A percentile compares a stretch with the other conserved stretches of the same genome.
Conservation (phyloP, 1,140 invertebrate species). For the Papilio helenus region DNA sequence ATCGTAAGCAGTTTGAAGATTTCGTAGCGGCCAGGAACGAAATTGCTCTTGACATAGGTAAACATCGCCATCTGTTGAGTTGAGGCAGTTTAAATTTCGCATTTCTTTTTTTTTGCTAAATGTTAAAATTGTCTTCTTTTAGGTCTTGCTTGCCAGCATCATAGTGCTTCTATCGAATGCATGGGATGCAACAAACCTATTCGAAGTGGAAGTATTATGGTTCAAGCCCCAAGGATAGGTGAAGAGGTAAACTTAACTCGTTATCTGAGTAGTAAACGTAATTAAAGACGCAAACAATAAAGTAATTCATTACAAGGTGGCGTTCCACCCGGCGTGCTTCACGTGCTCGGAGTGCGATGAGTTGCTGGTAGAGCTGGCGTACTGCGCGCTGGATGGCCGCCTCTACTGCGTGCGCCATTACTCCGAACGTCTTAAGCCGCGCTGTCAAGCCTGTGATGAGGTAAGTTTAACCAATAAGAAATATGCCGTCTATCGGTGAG, state of each 20-base stretch:
- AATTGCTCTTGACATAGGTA: constrained; percentile 97
- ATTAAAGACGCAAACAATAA: not conserved
- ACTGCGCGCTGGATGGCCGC: constrained; percentile 93
- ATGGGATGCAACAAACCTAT: constrained; percentile 82
- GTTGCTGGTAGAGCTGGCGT: constrained; percentile 95
- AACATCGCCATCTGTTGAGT: constrained; percentile 65
- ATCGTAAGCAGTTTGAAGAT: constrained; percentile 92
- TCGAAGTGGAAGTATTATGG: constrained; percentile 79
- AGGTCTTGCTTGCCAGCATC: constrained; percentile 74
- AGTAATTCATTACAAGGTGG: constrained; percentile 58
- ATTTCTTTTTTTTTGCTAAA: constrained; percentile 20
- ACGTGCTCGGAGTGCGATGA: constrained; percentile 92
- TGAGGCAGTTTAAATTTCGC: constrained; percentile 43
- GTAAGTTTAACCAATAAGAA: constrained; percentile 84
- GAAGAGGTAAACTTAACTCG: constrained; percentile 71
- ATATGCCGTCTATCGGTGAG: not conserved
- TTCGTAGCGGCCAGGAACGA: constrained; percentile 96
- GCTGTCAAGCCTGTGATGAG: constrained; percentile 97
- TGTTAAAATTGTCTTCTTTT: constrained; percentile 44
- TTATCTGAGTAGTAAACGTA: not conserved
- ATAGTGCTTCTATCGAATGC: constrained; percentile 71
- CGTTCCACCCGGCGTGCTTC: constrained; percentile 96
- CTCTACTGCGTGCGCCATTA: constrained; percentile 97
- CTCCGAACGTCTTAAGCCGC: constrained; percentile 94
- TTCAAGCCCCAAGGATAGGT: constrained; percentile 82